phyloP scores from a whole-genome alignment of 2,797 vertebrate species.

The Hephaestus fuliginosus region DNA sequence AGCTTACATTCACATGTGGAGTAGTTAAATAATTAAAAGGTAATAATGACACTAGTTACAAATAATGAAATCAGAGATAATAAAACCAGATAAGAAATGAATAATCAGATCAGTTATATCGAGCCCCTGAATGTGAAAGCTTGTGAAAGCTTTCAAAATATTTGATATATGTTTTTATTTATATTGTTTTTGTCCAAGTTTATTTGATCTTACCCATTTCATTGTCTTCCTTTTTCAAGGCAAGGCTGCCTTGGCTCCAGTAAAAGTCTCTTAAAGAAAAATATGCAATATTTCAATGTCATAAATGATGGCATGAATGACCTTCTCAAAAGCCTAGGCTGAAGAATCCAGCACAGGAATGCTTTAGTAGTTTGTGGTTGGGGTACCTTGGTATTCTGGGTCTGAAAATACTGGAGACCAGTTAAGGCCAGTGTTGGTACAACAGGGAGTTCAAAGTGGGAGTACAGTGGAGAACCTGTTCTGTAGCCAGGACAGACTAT shows the following conservation, averaged over 20 bases:
- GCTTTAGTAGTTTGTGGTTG: slow-evolving; percentile 59
- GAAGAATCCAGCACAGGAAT: slow-evolving; percentile 52
- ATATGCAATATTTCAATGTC: not conserved
- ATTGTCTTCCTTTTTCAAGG: not conserved
- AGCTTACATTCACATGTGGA: too few species aligned
- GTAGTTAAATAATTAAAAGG: too few species aligned
- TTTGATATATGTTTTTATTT: too few species aligned
- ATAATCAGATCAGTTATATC: too few species aligned
- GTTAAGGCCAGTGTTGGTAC: slow-evolving; percentile 53
- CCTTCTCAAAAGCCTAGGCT: not conserved
- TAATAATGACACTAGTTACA: too few species aligned
- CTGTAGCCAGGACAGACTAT: slow-evolving; percentile 66
- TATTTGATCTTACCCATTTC: too few species aligned
- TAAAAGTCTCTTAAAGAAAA: slow-evolving; percentile 15
- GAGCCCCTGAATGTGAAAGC: too few species aligned
- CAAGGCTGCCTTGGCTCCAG: not conserved
- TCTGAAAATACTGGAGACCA: slow-evolving; percentile 50
- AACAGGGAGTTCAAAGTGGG: slow-evolving; percentile 58
- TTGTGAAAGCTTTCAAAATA: too few species aligned
- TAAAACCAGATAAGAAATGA: too few species aligned
- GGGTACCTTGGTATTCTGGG: slow-evolving; percentile 52
- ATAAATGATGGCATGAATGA: slow-evolving; percentile 44
- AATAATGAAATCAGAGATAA: too few species aligned
- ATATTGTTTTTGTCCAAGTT: too few species aligned
- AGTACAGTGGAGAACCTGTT: slow-evolving; percentile 72